Base-by-base conservation (phyloP, 2,888 invertebrate genomes). In the Plagodis pulveraria region DNA sequence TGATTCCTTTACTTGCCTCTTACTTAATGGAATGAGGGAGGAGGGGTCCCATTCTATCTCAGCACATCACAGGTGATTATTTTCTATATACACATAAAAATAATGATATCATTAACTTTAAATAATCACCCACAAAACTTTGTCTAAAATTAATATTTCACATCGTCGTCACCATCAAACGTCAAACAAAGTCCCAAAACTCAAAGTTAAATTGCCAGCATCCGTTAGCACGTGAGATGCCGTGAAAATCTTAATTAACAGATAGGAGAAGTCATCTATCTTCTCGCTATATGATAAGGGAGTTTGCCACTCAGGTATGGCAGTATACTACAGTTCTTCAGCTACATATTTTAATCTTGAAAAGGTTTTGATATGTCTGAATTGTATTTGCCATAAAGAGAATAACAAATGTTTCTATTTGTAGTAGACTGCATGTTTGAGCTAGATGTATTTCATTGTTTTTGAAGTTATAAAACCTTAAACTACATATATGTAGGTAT, bases 201-300 rank as follows among this genome's bases (percentile, higher is more conserved):
- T 85, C 82, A 77, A 87, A 88, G 85, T 88, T 84, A 89, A 90
- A 91, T 91, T 86, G 74, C 84, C 63, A 73, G 69, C 89, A 91
- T 91, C 86, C 82, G 82, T 90, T 87, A 80, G 77, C 86, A 85
- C 86, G 85, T 88, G 86, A 84, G 85, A 82, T 79, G 78, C 82
- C 81, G 91, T 86, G 88, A 89, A 91, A 91, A 89, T 91, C 91
- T 91, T 92, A 92, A 92, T 91, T 91, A 92, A 91, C 89, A 89
- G 92, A 91, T 90, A 90, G 87, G 86, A 76, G 70, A 63, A 81
- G 82, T 81, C 77, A 86, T 91, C 85, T 79, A 79, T 91, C 90
- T 87, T 80, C 66, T 56, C 67, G 80, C 80, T 76, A 77, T 83
- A 83, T 84, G 88, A 89, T 89, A 88, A 87, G 86, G 75, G 49